Evolutionary conservation across 1,140 invertebrate species (phyloP).

Genomic region (Mactra quadrangularis): DNA sequence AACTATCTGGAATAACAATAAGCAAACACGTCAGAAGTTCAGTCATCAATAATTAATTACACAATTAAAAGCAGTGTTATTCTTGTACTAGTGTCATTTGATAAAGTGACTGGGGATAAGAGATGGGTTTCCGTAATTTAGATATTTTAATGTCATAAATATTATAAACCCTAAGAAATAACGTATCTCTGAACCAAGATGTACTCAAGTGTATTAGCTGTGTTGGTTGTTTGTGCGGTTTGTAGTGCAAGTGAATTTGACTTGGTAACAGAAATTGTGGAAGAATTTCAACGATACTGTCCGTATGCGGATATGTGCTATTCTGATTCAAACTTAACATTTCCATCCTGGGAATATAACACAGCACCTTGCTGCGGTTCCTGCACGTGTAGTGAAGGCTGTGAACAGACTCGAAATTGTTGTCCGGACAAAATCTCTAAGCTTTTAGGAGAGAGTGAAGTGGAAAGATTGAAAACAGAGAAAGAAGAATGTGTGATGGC

Average conservation of each 20-base stretch:
- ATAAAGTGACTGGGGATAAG: no score
- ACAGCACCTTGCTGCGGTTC: background rate
- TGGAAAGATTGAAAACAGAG: background rate
- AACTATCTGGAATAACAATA: no score
- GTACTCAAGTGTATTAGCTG: background rate
- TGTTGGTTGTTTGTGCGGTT: background rate
- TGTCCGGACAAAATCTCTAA: constrained; percentile 9
- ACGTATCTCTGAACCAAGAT: no score
- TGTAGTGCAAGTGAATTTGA: background rate
- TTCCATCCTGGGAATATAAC: no score
- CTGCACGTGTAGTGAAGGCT: constrained; percentile 2
- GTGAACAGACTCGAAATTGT: background rate
- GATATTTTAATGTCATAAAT: no score
- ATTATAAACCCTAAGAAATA: no score
- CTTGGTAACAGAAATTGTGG: background rate
- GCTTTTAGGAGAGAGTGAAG: background rate
- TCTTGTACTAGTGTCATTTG: no score
- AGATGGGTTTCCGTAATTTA: no score
- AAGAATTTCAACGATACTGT: constrained; percentile 5
- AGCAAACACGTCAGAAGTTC: no score
- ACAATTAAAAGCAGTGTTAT: no score
- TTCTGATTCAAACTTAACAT: background rate
- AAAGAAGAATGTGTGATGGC: constrained; percentile 13
- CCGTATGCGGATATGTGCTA: constrained; percentile 22
- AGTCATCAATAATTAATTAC: no score